Evolutionary conservation across 64 coral and sea anemone genomes (phyloP).

Genomic region (Cladopsammia gracilis): DNA sequence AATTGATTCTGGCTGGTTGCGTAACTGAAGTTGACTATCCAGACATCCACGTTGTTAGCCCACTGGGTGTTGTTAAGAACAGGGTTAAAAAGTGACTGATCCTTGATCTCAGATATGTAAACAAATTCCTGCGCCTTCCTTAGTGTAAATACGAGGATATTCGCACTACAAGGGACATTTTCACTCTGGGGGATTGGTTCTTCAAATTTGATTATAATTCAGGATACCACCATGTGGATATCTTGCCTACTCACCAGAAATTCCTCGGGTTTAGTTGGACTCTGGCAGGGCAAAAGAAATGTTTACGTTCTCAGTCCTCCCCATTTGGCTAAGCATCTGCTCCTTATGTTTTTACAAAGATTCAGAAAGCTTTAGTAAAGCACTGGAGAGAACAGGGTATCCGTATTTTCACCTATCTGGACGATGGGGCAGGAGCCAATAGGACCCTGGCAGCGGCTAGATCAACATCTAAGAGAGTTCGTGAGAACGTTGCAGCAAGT

Average conservation of each 20-base stretch:
- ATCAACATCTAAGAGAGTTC: not conserved
- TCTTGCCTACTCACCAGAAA: too few relatives aligned
- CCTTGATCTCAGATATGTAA: conserved; percentile 55
- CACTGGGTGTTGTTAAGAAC: conserved; percentile 47
- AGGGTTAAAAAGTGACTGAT: too few relatives aligned
- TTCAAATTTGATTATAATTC: conserved; percentile 62
- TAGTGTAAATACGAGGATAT: conserved; percentile 77
- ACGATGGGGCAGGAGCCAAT: conserved; percentile 42
- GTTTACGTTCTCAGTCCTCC: conserved; percentile 34
- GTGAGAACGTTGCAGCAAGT: conserved; percentile 33
- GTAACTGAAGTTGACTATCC: conserved; percentile 16
- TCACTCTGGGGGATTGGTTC: conserved; percentile 26
- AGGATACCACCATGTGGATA: conserved; percentile 55
- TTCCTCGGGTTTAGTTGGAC: too few relatives aligned
- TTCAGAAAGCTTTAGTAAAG: conserved; percentile 32
- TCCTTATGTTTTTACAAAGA: conserved; percentile 38
- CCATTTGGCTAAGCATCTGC: conserved; percentile 56
- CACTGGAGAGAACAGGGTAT: conserved; percentile 37
- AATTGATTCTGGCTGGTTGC: too few relatives aligned
- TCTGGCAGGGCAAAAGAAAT: conserved; percentile 19
- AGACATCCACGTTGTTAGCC: conserved; percentile 32
- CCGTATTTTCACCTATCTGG: conserved; percentile 59
- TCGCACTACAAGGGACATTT: too few relatives aligned
- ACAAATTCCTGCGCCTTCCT: conserved; percentile 45
- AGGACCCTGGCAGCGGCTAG: not conserved